These are phyloP conservation scores for Champsocephalus gunnari DNA, from an alignment of 2,797 vertebrate genomes.

Conservation along the genomic window DNA sequence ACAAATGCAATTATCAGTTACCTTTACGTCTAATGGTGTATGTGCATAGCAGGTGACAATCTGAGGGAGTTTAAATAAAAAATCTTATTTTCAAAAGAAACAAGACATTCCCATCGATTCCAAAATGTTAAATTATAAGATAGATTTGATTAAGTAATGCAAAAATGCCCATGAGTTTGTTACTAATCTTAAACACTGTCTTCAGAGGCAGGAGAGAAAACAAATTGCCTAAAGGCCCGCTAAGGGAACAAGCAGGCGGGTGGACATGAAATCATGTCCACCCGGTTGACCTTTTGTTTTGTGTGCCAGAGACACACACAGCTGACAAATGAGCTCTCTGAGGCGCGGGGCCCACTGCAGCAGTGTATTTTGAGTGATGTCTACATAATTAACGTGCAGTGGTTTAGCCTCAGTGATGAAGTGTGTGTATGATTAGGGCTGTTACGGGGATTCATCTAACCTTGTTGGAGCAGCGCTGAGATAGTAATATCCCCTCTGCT, in stretches of 20 bases:
- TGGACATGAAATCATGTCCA: conserved; percentile 61
- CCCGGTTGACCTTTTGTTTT: conserved; percentile 80
- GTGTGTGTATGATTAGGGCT: conserved; percentile 86
- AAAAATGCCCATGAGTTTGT: background rate
- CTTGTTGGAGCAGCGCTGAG: conserved; percentile 74
- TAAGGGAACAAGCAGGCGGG: conserved; percentile 38
- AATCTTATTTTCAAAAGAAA: background rate
- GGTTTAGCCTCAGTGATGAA: conserved; percentile 82
- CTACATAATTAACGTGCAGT: conserved; percentile 85
- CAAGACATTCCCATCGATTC: background rate
- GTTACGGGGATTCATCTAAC: conserved; percentile 81
- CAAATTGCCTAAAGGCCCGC: conserved; percentile 48
- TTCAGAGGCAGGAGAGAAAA: conserved; percentile 40
- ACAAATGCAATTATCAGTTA: background rate
- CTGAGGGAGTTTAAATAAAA: background rate
- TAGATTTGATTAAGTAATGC: background rate
- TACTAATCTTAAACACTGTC: conserved; percentile 13
- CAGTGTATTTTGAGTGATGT: conserved; percentile 84
- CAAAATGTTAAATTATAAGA: background rate
- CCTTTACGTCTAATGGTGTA: background rate
- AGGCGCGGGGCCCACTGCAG: conserved; percentile 67
- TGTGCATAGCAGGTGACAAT: background rate
- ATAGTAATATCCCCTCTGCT: conserved; percentile 75
- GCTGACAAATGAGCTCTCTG: conserved; percentile 82
- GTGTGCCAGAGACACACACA: conserved; percentile 53